Evolutionary conservation across 2,888 invertebrate genomes (phyloP).

Genomic region (Apeira syringaria): DNA sequence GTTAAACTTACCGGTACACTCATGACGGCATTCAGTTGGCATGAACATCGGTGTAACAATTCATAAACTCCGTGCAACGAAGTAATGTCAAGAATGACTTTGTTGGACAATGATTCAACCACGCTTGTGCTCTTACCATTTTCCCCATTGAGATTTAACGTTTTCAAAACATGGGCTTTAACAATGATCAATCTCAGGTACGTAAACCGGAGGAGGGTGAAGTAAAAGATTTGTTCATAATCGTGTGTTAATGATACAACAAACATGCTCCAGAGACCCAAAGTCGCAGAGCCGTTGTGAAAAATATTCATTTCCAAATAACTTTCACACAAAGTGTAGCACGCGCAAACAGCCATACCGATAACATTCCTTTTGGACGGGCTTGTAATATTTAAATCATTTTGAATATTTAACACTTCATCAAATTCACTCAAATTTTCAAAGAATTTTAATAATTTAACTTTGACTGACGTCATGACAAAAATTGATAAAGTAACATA

Average conservation of each 20-base stretch:
- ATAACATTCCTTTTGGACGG: slow-evolving; percentile 29
- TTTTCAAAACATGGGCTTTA: slow-evolving; percentile 51
- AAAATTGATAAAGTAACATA: slow-evolving; percentile 42
- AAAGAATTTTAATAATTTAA: slow-evolving; percentile 42
- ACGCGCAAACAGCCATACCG: slow-evolving; percentile 33
- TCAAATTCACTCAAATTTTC: slow-evolving; percentile 50
- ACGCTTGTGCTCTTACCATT: slow-evolving; percentile 30
- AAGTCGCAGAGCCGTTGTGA: slow-evolving; percentile 12
- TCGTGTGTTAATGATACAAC: slow-evolving; percentile 50
- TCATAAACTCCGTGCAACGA: slow-evolving; percentile 59
- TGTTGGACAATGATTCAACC: slow-evolving; percentile 50
- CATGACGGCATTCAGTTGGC: slow-evolving; percentile 59
- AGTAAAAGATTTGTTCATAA: slow-evolving; percentile 52
- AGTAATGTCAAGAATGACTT: slow-evolving; percentile 46
- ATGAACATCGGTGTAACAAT: slow-evolving; percentile 55
- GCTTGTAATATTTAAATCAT: slow-evolving; percentile 37
- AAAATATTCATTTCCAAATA: slow-evolving; percentile 29
- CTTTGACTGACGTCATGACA: slow-evolving; percentile 40
- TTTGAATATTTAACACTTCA: slow-evolving; percentile 47
- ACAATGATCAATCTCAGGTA: slow-evolving; percentile 50
- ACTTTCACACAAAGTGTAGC: slow-evolving; percentile 42
- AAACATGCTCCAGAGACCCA: slow-evolving; percentile 2
- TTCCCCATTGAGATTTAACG: slow-evolving; percentile 33
- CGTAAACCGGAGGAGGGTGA: slow-evolving; percentile 46
- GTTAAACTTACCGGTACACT: slow-evolving; percentile 53